Evolutionary conservation across 2,888 invertebrate species (phyloP), one percentile per base, ranked within the genome.

Genomic region (Lymantria monacha): DNA sequence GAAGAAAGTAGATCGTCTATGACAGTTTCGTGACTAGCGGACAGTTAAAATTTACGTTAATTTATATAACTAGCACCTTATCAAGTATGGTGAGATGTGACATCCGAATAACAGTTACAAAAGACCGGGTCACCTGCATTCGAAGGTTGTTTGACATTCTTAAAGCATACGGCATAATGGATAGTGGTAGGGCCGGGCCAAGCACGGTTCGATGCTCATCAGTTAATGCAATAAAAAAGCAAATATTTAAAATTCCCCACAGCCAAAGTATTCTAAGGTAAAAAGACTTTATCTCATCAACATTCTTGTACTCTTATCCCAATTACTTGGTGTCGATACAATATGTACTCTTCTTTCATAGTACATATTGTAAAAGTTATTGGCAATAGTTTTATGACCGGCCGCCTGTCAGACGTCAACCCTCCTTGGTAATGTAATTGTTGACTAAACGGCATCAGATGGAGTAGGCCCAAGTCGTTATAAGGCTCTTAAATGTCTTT

Each of bases 101-200:
- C 83, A 85, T 76, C 78, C 73, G 63, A 84, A 83, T 77, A 75
- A 89, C 90, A 84, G 89, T 89, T 89, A 88, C 70, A 57, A 61
- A 70, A 77, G 83, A 89, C 91, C 84, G 80, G 88, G 90, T 91
- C 77, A 90, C 85, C 85, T 74, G 83, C 71, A 84, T 83, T 79
- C 64, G 68, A 74, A 66, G 59, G 60, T 63, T 70, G 72, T 70
- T 70, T 69, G 73, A 71, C 72, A 69, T 71, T 69, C 71, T 62
- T 72, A 73, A 83, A 79, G 76, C 85, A 83, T 63, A 83, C 81
- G 83, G 61, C 59, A 71, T 69, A 68, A 78, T 80, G 78, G 76
- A 80, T 77, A 63, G 63, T 60, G 63, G 59, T 58, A 33, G 46
- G 42, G 51, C 46, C 49, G 7, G 9, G 31, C 46, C 36, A 30